Evolutionary conservation across 2,797 vertebrate species (phyloP), one percentile per base, ranked within the genome.

Genomic region (Sus cebifrons): DNA sequence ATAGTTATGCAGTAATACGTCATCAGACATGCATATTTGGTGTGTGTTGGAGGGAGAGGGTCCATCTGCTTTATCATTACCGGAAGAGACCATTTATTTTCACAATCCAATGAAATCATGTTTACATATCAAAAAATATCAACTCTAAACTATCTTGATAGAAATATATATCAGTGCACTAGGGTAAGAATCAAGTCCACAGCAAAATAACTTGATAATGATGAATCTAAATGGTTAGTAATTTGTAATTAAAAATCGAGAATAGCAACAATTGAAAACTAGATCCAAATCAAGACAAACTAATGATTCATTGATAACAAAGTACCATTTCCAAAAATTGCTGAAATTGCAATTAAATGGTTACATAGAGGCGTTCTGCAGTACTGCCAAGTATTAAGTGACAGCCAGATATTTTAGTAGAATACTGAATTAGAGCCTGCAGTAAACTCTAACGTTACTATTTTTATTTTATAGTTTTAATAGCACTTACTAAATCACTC

Each of bases 231-330:
- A 87, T 97, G 82, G 95, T 94, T 86, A 95, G 75, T 82, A 95
- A 94, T 96, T 96, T 96, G 67, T 94, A 96, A 96, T 96, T 95
- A 93, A 96, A 97, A 96, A 84, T 21, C 64, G 95, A 97, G 81
- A 95, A 74, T 21, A 93, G 23, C 75, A 96, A 49, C 91, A 96
- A 96, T 93, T 73, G 44, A 82, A 97, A 97, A 78, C 36, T 96
- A 81, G 71, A 90, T 87, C 67, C 77, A 92, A 97, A 96, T 91
- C 86, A 96, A 96, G 71, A 93, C 52, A 82, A 96, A 91, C 71
- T 96, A 96, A 90, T 82, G 95, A 97, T 90, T 97, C 95, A 93
- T 96, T 97, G 94, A 90, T 97, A 97, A 94, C 71, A 93, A 95
- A 96, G 58, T 89, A 89, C 52, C 68, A 71, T 96, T 96, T 93